phyloP scores from a whole-genome alignment of 2,797 vertebrate species.

The Bufotes viridis region DNA sequence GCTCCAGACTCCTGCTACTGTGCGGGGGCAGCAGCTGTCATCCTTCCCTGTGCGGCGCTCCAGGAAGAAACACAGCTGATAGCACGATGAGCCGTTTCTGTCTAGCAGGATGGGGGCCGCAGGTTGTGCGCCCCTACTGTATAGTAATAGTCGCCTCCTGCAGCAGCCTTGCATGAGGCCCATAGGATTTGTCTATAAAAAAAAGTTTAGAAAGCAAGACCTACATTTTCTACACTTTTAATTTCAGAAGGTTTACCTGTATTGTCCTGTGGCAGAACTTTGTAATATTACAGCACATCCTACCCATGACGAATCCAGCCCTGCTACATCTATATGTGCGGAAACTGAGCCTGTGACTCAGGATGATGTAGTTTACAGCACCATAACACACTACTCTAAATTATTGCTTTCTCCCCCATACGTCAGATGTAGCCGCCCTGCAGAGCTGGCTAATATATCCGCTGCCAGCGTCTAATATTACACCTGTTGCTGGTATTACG shows the following conservation, averaged over 20 bases:
- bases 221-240: background rate
- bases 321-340: background rate
- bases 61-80: too few species aligned
- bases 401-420: constrained; percentile 42
- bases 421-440: background rate
- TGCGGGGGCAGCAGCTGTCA: too few species aligned
- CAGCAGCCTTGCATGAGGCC: background rate
- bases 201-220: background rate
- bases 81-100: too few species aligned
- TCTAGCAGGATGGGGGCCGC: too few species aligned
- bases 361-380: background rate
- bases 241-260: background rate
- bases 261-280: background rate
- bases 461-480: constrained; percentile 42
- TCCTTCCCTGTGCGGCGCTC: too few species aligned
- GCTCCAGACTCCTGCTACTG: too few species aligned
- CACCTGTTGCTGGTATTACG: constrained; percentile 19
- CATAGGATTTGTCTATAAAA: background rate
- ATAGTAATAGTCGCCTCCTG: background rate
- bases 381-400: constrained; percentile 33
- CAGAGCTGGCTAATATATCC: constrained; percentile 8
- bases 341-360: background rate
- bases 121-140: too few species aligned
- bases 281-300: background rate
- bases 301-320: background rate